Percentiles rank a stretch among this genome's conserved stretches.
Conservation (phyloP, 2,888 invertebrate genomes). For the Julus scanicus region DNA sequence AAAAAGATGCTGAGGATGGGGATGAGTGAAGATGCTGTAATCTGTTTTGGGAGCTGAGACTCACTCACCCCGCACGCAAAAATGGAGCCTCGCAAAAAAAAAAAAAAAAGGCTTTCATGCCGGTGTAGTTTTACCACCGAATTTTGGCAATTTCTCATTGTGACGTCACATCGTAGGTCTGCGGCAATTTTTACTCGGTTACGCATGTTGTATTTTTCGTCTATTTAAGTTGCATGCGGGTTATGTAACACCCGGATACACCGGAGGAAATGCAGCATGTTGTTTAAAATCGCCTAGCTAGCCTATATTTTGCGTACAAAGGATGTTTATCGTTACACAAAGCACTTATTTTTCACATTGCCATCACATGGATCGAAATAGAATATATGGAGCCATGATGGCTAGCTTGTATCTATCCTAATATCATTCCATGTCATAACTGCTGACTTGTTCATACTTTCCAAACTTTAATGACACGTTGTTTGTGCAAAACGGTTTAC, state of each 20-base stretch:
- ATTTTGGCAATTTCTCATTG: constrained; percentile 10
- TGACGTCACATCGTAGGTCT: neutral
- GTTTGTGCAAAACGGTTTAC: neutral
- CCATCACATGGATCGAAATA: neutral
- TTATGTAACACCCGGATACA: neutral
- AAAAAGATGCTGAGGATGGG: constrained; percentile 20
- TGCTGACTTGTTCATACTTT: neutral
- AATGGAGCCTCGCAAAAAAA: neutral
- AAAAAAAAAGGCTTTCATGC: neutral
- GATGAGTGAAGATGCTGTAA: constrained; percentile 36
- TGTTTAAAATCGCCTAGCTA: neutral
- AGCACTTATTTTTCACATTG: neutral
- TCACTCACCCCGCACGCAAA: constrained; percentile 11
- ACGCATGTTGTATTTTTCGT: neutral
- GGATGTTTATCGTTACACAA: neutral
- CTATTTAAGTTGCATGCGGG: neutral
- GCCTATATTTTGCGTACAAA: neutral
- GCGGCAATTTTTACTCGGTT: neutral
- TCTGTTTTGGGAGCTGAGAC: constrained; percentile 30
- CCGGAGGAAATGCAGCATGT: neutral
- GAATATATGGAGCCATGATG: neutral
- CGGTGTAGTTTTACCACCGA: constrained; percentile 5
- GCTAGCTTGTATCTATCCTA: neutral
- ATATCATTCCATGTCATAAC: neutral
- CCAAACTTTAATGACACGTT: neutral